Evolutionary conservation across 2,888 invertebrate species (phyloP).

Genomic region (Spodoptera littoralis): DNA sequence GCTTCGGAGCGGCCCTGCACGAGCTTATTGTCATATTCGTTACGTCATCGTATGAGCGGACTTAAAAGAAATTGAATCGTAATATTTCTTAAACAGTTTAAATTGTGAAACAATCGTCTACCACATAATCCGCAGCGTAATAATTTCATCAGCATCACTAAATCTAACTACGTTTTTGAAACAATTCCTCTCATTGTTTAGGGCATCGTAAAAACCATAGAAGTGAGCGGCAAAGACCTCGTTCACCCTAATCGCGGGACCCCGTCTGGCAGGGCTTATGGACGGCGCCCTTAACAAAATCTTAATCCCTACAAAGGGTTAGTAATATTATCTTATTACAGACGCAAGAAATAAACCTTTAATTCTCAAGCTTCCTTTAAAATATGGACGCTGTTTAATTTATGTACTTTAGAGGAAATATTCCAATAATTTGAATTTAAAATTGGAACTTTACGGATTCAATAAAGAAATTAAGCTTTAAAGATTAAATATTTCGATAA

Average conservation of each 20-base stretch:
- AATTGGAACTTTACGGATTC: not conserved
- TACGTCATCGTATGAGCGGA: constrained; percentile 20
- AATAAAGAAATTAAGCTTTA: constrained; percentile 15
- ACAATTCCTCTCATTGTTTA: constrained; percentile 68
- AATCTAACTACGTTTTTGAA: constrained; percentile 58
- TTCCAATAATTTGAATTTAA: too few species aligned
- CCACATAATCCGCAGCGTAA: constrained; percentile 42
- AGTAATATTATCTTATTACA: constrained; percentile 88
- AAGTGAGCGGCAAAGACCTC: constrained; percentile 75
- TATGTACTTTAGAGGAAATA: constrained; percentile 15
- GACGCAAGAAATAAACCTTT: constrained; percentile 85
- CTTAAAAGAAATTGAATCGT: not conserved
- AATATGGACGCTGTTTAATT: constrained; percentile 66
- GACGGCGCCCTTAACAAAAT: constrained; percentile 87
- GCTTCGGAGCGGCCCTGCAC: constrained; percentile 45
- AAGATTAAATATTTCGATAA: constrained; percentile 14
- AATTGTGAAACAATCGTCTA: constrained; percentile 38
- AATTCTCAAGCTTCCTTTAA: constrained; percentile 76
- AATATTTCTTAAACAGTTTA: constrained; percentile 10
- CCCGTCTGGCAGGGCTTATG: constrained; percentile 82
- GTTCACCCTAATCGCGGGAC: constrained; percentile 72
- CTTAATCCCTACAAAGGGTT: constrained; percentile 89
- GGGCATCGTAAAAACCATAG: constrained; percentile 82
- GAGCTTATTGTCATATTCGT: constrained; percentile 47
- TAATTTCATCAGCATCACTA: constrained; percentile 58